Percentiles rank a stretch among this genome's conserved stretches.
phyloP scores from a whole-genome alignment of 2,888 invertebrate species.

The Criorhina ranunculi region DNA sequence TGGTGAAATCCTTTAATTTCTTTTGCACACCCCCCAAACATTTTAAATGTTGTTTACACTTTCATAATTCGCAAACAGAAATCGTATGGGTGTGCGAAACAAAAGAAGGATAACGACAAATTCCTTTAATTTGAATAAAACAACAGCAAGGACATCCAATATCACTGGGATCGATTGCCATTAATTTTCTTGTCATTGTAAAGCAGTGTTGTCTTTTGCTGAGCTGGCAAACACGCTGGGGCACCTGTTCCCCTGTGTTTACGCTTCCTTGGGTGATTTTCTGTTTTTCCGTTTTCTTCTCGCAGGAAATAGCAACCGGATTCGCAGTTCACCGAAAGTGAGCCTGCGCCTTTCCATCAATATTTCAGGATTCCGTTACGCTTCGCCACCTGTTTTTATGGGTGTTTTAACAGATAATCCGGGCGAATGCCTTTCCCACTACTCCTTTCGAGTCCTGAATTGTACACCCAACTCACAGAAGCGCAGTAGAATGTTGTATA shows the following conservation, averaged over 20 bases:
- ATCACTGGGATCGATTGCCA: constrained; percentile 56
- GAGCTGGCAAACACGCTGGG: constrained; percentile 24
- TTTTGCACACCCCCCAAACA: constrained; percentile 10
- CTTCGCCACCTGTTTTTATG: constrained; percentile 74
- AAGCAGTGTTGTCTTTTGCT: constrained; percentile 47
- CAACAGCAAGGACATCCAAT: constrained; percentile 34
- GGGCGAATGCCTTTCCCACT: constrained; percentile 42
- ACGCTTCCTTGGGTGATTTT: constrained; percentile 34
- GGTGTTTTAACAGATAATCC: constrained; percentile 74
- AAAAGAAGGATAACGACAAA: constrained; percentile 24
- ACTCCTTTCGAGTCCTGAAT: not conserved
- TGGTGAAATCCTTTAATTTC: not conserved
- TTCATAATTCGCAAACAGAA: constrained; percentile 18
- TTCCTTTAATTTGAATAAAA: constrained; percentile 46
- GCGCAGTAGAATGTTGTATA: constrained; percentile 6
- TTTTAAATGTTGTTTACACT: constrained; percentile 24
- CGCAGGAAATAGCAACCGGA: constrained; percentile 39
- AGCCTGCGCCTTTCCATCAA: constrained; percentile 67
- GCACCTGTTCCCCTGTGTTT: constrained; percentile 59
- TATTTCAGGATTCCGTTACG: constrained; percentile 71
- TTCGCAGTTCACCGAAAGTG: constrained; percentile 55
- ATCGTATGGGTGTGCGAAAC: not conserved
- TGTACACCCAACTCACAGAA: constrained; percentile 37
- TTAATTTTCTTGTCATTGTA: constrained; percentile 64
- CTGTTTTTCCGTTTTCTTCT: not conserved